phyloP scores from a whole-genome alignment of 2,113 vertebrate genomes.

The Glaucomys volans region DNA sequence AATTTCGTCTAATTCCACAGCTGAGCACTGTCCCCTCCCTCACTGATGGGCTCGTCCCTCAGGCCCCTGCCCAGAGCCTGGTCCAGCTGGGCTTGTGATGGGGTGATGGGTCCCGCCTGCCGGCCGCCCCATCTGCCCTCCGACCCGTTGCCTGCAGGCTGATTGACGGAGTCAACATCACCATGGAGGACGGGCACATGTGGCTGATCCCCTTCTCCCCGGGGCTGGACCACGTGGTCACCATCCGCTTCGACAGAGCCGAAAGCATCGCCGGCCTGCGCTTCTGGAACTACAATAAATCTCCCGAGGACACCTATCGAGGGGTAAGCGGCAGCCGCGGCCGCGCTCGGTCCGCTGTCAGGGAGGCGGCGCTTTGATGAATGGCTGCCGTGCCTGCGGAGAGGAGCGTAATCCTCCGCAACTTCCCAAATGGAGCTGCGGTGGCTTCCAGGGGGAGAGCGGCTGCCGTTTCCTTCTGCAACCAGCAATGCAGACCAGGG shows the following conservation, averaged over 20 bases:
- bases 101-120: too few relatives aligned
- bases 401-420: slow-evolving; percentile 85
- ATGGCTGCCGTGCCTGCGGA: slow-evolving; percentile 84
- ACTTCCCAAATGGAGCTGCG: slow-evolving; percentile 80
- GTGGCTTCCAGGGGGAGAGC: slow-evolving; percentile 72
- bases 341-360: slow-evolving; percentile 78
- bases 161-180: slow-evolving; percentile 96
- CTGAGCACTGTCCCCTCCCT: background rate
- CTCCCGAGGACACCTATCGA: slow-evolving; percentile 97
- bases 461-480: slow-evolving; percentile 69
- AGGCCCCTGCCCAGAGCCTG: background rate
- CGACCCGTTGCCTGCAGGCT: slow-evolving; percentile 85
- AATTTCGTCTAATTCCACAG: background rate
- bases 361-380: slow-evolving; percentile 84
- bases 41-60: background rate
- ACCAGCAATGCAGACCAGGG: slow-evolving; percentile 68
- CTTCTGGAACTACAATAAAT: slow-evolving; percentile 99
- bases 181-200: slow-evolving; percentile 95
- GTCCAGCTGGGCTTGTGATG: background rate
- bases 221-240: slow-evolving; percentile 91
- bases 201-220: slow-evolving; percentile 96
- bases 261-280: slow-evolving; percentile 94
- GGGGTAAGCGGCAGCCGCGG: slow-evolving; percentile 92
- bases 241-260: slow-evolving; percentile 88
- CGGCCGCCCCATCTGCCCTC: fast-evolving